Percentiles rank a stretch among this genome's conserved stretches.
phyloP scores from a whole-genome alignment of 2,113 vertebrate genomes.

The Oncorhynchus mykiss region DNA sequence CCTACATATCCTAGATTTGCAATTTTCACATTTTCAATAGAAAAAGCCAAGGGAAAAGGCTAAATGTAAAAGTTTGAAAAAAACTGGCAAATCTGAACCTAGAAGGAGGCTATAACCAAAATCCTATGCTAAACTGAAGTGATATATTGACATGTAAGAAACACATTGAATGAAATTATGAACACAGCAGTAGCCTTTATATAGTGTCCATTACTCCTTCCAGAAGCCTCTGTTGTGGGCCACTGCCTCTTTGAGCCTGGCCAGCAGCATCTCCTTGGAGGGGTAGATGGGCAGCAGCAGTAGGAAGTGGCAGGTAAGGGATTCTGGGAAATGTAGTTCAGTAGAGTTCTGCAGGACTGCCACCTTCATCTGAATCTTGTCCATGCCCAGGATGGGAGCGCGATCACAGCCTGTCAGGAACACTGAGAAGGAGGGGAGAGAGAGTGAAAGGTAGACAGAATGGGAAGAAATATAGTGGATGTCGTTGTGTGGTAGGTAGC shows the following conservation, averaged over 20 bases:
- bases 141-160: too few relatives aligned
- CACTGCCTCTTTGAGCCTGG: constrained; percentile 72
- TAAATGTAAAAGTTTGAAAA: too few relatives aligned
- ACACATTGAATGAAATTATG: too few relatives aligned
- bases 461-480: background rate
- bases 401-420: constrained; percentile 79
- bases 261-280: constrained; percentile 57
- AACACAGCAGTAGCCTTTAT: too few relatives aligned
- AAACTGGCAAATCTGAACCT: too few relatives aligned
- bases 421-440: constrained; percentile 52
- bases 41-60: too few relatives aligned
- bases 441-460: background rate
- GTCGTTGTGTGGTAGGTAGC: too few relatives aligned
- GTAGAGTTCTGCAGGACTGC: constrained; percentile 26
- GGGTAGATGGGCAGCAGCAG: constrained; percentile 74
- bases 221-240: constrained; percentile 71
- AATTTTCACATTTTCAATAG: too few relatives aligned
- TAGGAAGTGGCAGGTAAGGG: constrained; percentile 66
- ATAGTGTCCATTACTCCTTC: constrained; percentile 26
- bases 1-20: too few relatives aligned
- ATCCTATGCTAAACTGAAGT: too few relatives aligned
- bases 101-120: too few relatives aligned
- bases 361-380: constrained; percentile 68
- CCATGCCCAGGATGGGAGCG: constrained; percentile 68
- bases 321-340: constrained; percentile 68